Evolutionary conservation across 2,888 invertebrate species (phyloP).

Genomic region (Euzophera pinguis): DNA sequence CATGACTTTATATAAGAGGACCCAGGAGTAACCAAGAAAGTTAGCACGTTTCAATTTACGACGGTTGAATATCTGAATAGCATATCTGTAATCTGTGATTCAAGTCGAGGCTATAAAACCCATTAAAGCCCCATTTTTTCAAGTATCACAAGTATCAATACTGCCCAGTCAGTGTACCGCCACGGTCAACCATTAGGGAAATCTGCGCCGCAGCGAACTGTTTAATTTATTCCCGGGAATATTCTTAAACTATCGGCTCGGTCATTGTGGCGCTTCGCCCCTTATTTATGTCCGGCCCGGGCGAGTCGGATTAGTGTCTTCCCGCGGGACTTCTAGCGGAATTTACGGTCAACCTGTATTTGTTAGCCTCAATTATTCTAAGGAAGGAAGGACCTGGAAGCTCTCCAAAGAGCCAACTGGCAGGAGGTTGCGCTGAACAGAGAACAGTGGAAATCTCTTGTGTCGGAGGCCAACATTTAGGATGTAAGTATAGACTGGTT

Average conservation of each 20-base stretch:
- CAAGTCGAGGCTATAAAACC: too few relatives aligned
- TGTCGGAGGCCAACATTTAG: too few relatives aligned
- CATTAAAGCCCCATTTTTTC: background rate
- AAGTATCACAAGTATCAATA: slow-evolving; percentile 40
- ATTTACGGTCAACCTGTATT: slow-evolving; percentile 16
- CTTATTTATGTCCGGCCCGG: slow-evolving; percentile 61
- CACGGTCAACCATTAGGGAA: slow-evolving; percentile 75
- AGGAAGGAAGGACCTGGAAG: background rate
- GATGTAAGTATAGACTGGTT: too few relatives aligned
- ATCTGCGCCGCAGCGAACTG: slow-evolving; percentile 69
- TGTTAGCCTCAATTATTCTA: slow-evolving; percentile 10
- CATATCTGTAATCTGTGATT: too few relatives aligned
- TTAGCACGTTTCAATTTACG: too few relatives aligned
- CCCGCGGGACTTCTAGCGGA: slow-evolving; percentile 29
- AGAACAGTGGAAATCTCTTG: too few relatives aligned
- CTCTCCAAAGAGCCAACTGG: too few relatives aligned
- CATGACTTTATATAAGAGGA: too few relatives aligned
- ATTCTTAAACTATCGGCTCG: slow-evolving; percentile 79
- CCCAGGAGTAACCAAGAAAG: too few relatives aligned
- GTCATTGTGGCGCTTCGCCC: slow-evolving; percentile 61
- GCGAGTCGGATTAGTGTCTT: slow-evolving; percentile 41
- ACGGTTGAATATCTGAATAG: too few relatives aligned
- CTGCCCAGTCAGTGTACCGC: slow-evolving; percentile 18
- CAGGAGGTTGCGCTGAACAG: too few relatives aligned
- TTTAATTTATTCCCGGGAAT: slow-evolving; percentile 77